These are phyloP conservation scores for Tympanoctomys barrerae DNA, from an alignment of 2,797 vertebrate species.

Conservation along the genomic window DNA sequence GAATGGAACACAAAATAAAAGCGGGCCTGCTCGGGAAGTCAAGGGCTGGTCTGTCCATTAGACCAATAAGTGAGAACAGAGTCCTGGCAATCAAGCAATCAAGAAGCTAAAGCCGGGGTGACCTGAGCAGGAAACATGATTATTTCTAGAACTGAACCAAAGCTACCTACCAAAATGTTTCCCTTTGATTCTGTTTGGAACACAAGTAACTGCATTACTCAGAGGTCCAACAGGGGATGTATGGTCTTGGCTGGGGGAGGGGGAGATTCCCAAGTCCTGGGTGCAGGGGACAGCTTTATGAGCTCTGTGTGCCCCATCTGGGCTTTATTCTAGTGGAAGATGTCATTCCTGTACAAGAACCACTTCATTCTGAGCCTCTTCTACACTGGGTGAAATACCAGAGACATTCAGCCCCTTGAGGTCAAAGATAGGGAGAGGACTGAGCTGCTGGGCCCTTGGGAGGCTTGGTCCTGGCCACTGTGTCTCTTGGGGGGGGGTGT, in stretches of 20 bases:
- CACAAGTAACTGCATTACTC: background rate
- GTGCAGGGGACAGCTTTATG: background rate
- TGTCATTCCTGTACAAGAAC: background rate
- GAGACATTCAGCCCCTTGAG: background rate
- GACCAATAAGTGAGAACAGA: constrained; percentile 60
- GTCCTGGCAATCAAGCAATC: constrained; percentile 33
- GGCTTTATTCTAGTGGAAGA: background rate
- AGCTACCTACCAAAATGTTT: constrained; percentile 34
- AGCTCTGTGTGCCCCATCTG: background rate
- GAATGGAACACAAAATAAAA: background rate
- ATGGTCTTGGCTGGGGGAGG: background rate
- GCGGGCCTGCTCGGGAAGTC: background rate
- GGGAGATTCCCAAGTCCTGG: background rate
- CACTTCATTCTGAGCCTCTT: background rate
- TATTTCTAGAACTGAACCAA: constrained; percentile 64
- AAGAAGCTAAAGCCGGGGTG: constrained; percentile 65
- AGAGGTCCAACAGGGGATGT: background rate
- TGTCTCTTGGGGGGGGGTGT: background rate
- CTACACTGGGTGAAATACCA: background rate
- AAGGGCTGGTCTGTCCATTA: constrained; percentile 63
- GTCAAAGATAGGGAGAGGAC: background rate
- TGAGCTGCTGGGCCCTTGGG: background rate
- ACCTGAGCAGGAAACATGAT: constrained; percentile 63
- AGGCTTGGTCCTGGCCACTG: rapidly evolving
- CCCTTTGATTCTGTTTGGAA: background rate